These are phyloP conservation scores for Chloroceryle inda DNA, from an alignment of 2,797 vertebrate species.

Conservation along the genomic window DNA sequence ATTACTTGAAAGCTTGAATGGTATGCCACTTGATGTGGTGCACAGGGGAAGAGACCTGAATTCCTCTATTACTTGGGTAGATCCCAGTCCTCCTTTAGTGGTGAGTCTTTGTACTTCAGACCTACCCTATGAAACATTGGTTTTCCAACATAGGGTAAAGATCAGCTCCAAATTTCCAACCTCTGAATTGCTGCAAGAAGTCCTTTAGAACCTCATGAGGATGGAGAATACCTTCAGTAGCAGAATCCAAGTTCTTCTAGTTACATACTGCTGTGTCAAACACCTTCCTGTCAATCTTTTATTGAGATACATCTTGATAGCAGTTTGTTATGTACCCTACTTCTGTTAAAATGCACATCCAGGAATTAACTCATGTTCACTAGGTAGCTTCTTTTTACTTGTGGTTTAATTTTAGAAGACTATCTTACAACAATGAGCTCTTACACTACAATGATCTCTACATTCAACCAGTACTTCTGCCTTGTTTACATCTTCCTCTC, in stretches of 20 bases:
- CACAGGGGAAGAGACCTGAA: neutral
- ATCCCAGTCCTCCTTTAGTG: neutral
- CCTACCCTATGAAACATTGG: neutral
- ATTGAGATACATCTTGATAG: neutral
- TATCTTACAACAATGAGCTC: neutral
- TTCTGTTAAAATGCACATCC: neutral
- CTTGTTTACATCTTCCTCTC: neutral
- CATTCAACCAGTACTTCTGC: neutral
- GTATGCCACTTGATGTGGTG: neutral
- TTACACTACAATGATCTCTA: neutral
- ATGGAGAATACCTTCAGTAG: neutral
- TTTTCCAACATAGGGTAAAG: neutral
- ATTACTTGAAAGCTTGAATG: neutral
- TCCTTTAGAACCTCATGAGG: neutral
- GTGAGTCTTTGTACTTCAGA: neutral
- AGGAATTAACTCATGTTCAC: neutral
- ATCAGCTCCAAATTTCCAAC: neutral
- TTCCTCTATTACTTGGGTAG: neutral
- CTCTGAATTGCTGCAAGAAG: neutral
- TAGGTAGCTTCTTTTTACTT: neutral
- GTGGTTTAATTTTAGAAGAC: slow-evolving; percentile 1
- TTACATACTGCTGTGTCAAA: rapidly evolving
- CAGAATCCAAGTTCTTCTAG: neutral
- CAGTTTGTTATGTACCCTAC: neutral
- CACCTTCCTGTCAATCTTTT: neutral